These are phyloP conservation scores for Bambusicola thoracicus DNA, from an alignment of 2,113 vertebrate genomes.

Conservation along the genomic window DNA sequence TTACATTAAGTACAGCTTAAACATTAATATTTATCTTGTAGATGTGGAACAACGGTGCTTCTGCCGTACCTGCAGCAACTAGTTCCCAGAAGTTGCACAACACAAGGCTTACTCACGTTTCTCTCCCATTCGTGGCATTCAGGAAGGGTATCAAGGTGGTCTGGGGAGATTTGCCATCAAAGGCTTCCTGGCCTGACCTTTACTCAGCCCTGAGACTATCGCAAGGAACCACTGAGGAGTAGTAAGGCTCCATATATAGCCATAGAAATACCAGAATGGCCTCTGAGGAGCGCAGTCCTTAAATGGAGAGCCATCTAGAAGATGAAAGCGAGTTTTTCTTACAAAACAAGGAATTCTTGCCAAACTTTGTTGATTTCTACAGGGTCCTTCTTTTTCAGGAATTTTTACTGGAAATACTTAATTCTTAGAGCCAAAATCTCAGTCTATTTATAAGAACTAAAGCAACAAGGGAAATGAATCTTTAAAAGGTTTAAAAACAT, in stretches of 20 bases:
- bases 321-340: neutral
- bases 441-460: constrained; percentile 13
- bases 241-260: constrained; percentile 42
- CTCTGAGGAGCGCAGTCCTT: neutral
- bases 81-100: neutral
- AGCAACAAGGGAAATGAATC: neutral
- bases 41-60: fast-evolving
- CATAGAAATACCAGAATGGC: neutral
- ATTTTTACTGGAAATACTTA: neutral
- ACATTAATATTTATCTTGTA: neutral
- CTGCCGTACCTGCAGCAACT: neutral
- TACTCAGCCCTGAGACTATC: neutral
- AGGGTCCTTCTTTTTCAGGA: neutral
- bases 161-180: constrained; percentile 44
- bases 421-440: neutral
- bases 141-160: constrained; percentile 58
- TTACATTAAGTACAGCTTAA: neutral
- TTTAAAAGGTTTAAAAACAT: constrained; percentile 19
- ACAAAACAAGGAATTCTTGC: neutral
- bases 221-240: constrained; percentile 12
- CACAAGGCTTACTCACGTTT: neutral
- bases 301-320: constrained; percentile 28
- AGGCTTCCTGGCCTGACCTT: constrained; percentile 54
- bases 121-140: neutral
- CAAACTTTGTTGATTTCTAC: neutral